Percentiles rank a stretch among this genome's conserved stretches.
Evolutionary conservation across 2,113 vertebrate genomes (phyloP).

Genomic region (Coreoperca whiteheadi): DNA sequence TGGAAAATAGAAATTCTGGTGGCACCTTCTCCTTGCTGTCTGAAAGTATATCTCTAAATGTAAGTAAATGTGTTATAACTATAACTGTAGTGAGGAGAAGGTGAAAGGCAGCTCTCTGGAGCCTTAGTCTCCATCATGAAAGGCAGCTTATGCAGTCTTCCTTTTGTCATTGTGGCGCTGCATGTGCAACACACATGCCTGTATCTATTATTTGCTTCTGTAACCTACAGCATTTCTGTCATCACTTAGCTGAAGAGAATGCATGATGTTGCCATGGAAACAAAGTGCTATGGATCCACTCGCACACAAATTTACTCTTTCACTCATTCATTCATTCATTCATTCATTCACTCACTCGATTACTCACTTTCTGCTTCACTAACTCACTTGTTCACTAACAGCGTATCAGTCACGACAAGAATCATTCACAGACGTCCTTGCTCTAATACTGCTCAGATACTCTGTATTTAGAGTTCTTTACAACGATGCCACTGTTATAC

Average conservation of each 20-base stretch:
- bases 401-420: background rate
- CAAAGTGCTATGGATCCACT: conserved; percentile 10
- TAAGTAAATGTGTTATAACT: background rate
- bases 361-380: background rate
- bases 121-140: background rate
- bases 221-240: background rate
- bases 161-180: background rate
- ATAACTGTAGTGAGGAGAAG: background rate
- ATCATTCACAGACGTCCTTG: background rate
- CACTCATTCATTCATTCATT: background rate
- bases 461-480: background rate
- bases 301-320: background rate
- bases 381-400: background rate
- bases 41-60: background rate
- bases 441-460: background rate
- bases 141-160: background rate
- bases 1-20: background rate
- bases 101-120: background rate
- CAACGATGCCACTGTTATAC: no score
- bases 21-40: background rate
- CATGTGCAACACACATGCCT: background rate
- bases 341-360: background rate
- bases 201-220: background rate
- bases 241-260: background rate
- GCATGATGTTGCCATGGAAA: conserved; percentile 8